Evolutionary conservation across 2,797 vertebrate genomes (phyloP).

Genomic region (Fistularia commersonii): DNA sequence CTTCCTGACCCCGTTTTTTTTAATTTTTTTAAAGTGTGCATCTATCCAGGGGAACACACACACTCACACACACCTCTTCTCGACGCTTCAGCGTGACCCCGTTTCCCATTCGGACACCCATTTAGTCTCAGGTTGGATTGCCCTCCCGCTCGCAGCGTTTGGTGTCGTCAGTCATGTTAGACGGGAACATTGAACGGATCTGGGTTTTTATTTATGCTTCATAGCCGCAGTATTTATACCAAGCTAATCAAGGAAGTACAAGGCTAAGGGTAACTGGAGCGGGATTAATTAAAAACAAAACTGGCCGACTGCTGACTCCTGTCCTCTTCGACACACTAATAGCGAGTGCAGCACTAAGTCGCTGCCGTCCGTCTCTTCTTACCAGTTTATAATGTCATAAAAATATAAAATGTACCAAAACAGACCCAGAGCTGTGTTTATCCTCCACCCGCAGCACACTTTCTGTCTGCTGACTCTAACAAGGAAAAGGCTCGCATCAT

Average conservation of each 20-base stretch:
- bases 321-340: too few species aligned
- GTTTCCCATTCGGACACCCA: constrained; percentile 37
- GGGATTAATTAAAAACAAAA: too few species aligned
- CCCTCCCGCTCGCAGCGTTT: constrained; percentile 9
- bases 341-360: too few species aligned
- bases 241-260: too few species aligned
- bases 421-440: constrained; percentile 48
- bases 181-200: too few species aligned
- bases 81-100: constrained; percentile 46
- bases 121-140: constrained; percentile 13
- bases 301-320: too few species aligned
- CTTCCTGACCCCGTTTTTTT: constrained; percentile 26
- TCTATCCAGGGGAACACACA: constrained; percentile 38
- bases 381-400: constrained; percentile 26
- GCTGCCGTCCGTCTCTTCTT: too few species aligned
- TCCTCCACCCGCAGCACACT: constrained; percentile 35
- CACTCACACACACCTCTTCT: constrained; percentile 52
- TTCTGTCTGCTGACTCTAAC: constrained; percentile 58
- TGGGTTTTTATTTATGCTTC: too few species aligned
- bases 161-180: constrained; percentile 9
- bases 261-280: too few species aligned
- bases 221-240: too few species aligned
- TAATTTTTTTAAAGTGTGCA: constrained; percentile 61
- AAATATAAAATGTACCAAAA: constrained; percentile 27
- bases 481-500: constrained; percentile 66